Percentiles rank a stretch among this genome's conserved stretches.
phyloP scores from a whole-genome alignment of 2,888 invertebrate genomes.

The Trachelus iudaicus region DNA sequence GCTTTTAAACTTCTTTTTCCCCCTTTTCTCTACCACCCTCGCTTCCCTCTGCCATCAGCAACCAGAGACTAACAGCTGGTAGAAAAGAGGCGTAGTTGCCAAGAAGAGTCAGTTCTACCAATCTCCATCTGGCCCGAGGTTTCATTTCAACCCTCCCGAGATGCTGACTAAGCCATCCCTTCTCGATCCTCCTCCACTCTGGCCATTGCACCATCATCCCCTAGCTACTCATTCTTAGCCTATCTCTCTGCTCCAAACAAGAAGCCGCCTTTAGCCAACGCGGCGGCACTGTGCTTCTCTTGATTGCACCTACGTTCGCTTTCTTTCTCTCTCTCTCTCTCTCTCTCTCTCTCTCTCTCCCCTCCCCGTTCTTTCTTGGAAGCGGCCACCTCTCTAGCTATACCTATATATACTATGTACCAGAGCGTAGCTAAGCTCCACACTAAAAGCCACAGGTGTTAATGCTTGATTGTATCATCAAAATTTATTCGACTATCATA shows the following conservation, averaged over 20 bases:
- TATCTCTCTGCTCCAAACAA: neutral
- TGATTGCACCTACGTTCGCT: neutral
- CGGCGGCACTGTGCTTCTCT: neutral
- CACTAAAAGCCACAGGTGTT: neutral
- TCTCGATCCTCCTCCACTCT: slow-evolving; percentile 13
- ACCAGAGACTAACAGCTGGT: neutral
- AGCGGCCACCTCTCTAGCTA: neutral
- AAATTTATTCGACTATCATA: neutral
- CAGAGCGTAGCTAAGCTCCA: neutral
- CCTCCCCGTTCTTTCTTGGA: neutral
- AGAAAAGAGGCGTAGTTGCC: slow-evolving; percentile 21
- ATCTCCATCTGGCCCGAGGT: slow-evolving; percentile 14
- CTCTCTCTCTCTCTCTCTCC: no score
- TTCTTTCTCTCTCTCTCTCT: neutral
- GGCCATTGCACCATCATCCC: neutral
- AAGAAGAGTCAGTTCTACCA: slow-evolving; percentile 25
- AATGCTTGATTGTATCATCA: neutral
- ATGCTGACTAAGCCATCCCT: slow-evolving; percentile 17
- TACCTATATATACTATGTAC: neutral
- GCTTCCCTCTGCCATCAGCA: neutral
- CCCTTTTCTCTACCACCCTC: neutral
- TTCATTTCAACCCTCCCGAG: slow-evolving; percentile 30
- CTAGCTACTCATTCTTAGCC: neutral
- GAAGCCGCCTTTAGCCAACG: neutral
- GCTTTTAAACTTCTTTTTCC: neutral